Conservation (phyloP, 2,888 invertebrate species). For the Luffia ferchaultella region DNA sequence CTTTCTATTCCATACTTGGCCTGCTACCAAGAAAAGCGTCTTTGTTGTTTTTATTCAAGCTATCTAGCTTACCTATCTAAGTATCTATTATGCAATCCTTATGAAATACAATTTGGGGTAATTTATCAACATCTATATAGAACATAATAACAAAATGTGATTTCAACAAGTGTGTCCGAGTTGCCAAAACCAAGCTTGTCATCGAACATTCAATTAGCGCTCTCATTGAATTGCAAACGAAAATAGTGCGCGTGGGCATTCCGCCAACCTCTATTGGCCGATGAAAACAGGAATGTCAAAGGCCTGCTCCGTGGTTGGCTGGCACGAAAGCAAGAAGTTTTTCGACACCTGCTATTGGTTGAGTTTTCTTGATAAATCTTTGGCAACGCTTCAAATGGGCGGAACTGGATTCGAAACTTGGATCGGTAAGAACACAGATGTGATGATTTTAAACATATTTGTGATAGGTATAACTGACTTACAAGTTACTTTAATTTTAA, state of each 20-base stretch:
- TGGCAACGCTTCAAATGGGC: conserved; percentile 3
- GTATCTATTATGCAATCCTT: no score
- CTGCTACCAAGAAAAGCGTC: no score
- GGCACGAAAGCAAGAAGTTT: not conserved
- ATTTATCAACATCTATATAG: not conserved
- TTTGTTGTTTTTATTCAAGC: no score
- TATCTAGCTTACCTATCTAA: no score
- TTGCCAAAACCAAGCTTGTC: not conserved
- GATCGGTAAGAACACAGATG: no score
- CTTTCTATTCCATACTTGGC: no score
- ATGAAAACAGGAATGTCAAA: not conserved
- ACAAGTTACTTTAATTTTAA: no score
- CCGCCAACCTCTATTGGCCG: not conserved
- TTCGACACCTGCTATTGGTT: not conserved
- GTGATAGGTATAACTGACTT: no score
- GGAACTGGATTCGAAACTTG: not conserved
- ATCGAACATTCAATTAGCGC: not conserved
- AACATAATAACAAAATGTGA: no score
- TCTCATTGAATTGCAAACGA: conserved; percentile 2
- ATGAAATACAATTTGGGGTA: no score
- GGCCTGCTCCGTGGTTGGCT: not conserved
- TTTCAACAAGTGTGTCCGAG: not conserved
- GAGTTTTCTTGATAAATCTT: not conserved
- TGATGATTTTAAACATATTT: no score
- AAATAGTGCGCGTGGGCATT: conserved; percentile 4